Conservation (phyloP, 2,797 vertebrate genomes). For the Melanotaenia pygmaea region DNA sequence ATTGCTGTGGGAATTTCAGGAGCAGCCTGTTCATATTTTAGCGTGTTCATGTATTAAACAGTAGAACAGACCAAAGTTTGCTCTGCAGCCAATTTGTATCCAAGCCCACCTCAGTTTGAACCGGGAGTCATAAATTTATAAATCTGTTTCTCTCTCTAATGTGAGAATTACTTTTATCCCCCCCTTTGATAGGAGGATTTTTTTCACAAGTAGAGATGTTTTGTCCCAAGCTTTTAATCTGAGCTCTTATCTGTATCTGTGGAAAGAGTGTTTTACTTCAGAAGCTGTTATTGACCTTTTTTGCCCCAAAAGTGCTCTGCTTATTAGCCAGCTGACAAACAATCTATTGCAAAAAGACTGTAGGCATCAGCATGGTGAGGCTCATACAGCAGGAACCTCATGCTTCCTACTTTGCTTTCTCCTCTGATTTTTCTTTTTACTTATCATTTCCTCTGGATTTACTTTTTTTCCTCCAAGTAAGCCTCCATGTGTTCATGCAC, state of each 20-base stretch:
- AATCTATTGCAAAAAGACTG: constrained; percentile 43
- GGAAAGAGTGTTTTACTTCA: constrained; percentile 45
- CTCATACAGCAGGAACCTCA: constrained; percentile 6
- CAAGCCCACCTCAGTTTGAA: constrained; percentile 15
- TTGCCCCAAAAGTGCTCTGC: constrained; percentile 54
- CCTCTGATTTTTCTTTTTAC: constrained; percentile 4
- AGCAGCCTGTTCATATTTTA: constrained; percentile 46
- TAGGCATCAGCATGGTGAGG: constrained; percentile 7
- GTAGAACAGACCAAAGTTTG: constrained; percentile 1
- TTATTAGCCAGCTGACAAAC: constrained; percentile 60
- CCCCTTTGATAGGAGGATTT: background rate
- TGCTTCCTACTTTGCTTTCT: constrained; percentile 3
- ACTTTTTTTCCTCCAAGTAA: background rate
- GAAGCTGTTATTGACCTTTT: constrained; percentile 51
- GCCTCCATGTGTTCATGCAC: too few relatives aligned
- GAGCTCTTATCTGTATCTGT: constrained; percentile 46
- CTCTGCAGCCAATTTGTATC: constrained; percentile 17
- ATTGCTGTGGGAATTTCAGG: constrained; percentile 26
- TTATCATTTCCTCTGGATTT: background rate
- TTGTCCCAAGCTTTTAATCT: constrained; percentile 42
- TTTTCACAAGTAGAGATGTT: constrained; percentile 31
- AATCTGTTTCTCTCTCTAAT: constrained; percentile 1
- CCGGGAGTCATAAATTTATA: background rate
- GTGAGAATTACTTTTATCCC: background rate
- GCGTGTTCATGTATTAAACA: constrained; percentile 42